Evolutionary conservation across 2,888 invertebrate species (phyloP).

Genomic region (Lasioglossum oenotherae): DNA sequence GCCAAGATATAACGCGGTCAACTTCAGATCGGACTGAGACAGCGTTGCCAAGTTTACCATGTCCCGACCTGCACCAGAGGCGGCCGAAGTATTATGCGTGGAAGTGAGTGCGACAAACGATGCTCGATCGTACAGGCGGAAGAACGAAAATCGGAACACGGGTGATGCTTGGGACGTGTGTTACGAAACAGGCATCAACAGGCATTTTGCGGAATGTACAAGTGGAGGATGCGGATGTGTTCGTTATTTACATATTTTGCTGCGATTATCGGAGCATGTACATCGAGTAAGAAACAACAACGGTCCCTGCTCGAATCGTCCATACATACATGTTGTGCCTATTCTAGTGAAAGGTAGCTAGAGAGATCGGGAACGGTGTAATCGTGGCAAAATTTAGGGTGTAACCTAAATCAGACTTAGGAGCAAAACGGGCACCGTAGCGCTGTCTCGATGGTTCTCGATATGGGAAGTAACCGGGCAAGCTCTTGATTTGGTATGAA

Average conservation of each 20-base stretch:
- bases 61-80: too few species aligned
- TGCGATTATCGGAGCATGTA: slow-evolving; percentile 35
- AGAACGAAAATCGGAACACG: slow-evolving; percentile 9
- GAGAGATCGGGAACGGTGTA: slow-evolving; percentile 12
- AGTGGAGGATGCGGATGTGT: slow-evolving; percentile 35
- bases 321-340: slow-evolving; percentile 32
- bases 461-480: background rate
- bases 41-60: too few species aligned
- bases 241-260: slow-evolving; percentile 57
- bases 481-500: too few species aligned
- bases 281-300: slow-evolving; percentile 38
- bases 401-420: too few species aligned
- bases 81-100: background rate
- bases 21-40: too few species aligned
- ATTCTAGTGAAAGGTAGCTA: slow-evolving; percentile 10
- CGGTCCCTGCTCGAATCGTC: slow-evolving; percentile 24
- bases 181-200: slow-evolving; percentile 57
- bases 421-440: slow-evolving; percentile 1
- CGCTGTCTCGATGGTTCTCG: background rate
- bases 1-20: too few species aligned
- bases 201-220: slow-evolving; percentile 58
- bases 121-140: slow-evolving; percentile 47
- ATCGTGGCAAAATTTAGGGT: background rate
- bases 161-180: slow-evolving; percentile 50
- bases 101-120: slow-evolving; percentile 49